phyloP scores from a whole-genome alignment of 1,140 invertebrate species.

The Plectrocnemia conspersa region DNA sequence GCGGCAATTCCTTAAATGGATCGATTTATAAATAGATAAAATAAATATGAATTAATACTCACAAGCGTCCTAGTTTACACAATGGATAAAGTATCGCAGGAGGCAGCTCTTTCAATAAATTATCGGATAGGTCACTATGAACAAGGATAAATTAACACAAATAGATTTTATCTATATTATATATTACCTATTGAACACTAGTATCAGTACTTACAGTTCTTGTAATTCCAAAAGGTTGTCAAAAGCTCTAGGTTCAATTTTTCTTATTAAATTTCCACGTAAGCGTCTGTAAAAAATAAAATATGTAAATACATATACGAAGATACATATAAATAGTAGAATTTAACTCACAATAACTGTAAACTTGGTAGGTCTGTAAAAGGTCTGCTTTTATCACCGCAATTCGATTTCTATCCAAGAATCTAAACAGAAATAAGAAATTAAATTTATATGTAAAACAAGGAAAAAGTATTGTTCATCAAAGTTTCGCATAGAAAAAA shows the following conservation, averaged over 20 bases:
- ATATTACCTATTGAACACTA: not conserved
- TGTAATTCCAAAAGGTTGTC: slow-evolving; percentile 36
- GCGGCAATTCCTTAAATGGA: no score
- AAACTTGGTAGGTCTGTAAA: slow-evolving; percentile 46
- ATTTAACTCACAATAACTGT: slow-evolving; percentile 47
- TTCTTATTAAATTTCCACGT: slow-evolving; percentile 26
- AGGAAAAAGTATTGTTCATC: not conserved
- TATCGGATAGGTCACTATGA: slow-evolving; percentile 48
- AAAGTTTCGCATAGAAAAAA: no score
- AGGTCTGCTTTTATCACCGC: slow-evolving; percentile 43
- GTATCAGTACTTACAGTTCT: slow-evolving; percentile 42
- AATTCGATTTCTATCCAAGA: slow-evolving; percentile 48
- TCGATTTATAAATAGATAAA: no score
- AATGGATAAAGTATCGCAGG: slow-evolving; percentile 47
- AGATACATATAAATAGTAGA: not conserved
- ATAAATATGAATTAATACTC: slow-evolving; percentile 40
- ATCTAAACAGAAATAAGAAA: slow-evolving; percentile 41
- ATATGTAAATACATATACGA: not conserved
- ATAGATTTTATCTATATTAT: not conserved
- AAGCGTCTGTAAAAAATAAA: slow-evolving; percentile 26
- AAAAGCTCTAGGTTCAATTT: slow-evolving; percentile 41
- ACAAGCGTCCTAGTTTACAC: slow-evolving; percentile 50
- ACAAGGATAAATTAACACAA: slow-evolving; percentile 26
- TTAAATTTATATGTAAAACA: slow-evolving; percentile 27
- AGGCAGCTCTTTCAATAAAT: slow-evolving; percentile 46